These are phyloP conservation scores for Drosophila sp. DNA, from an alignment of 1,140 invertebrate genomes.

Conservation along the genomic window DNA sequence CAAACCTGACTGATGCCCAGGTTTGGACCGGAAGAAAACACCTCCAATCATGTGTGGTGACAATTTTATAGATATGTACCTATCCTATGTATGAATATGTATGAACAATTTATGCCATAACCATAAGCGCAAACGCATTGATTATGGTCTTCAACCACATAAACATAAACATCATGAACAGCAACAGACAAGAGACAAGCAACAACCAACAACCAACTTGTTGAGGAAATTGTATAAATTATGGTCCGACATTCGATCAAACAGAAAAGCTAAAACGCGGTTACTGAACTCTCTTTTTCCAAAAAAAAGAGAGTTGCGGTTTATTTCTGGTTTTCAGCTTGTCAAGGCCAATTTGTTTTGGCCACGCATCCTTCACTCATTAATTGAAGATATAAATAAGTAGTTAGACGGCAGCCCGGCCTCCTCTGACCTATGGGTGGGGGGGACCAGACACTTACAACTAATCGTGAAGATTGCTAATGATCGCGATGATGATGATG, in stretches of 20 bases:
- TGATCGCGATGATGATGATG: not conserved
- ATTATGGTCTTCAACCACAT: slow-evolving; percentile 12
- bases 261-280: slow-evolving; percentile 8
- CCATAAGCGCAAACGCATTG: not conserved
- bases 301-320: slow-evolving; percentile 8
- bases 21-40: slow-evolving; percentile 32
- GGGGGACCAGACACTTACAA: slow-evolving; percentile 41
- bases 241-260: slow-evolving; percentile 45
- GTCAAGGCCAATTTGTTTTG: slow-evolving; percentile 51
- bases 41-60: slow-evolving; percentile 25
- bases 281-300: slow-evolving; percentile 44
- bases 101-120: slow-evolving; percentile 6
- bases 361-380: slow-evolving; percentile 47
- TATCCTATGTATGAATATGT: too few species aligned
- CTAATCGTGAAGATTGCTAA: slow-evolving; percentile 22
- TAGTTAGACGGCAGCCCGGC: slow-evolving; percentile 10
- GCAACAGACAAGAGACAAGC: not conserved
- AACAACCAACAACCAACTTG: slow-evolving; percentile 50
- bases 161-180: not conserved
- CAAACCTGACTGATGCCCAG: not conserved
- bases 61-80: slow-evolving; percentile 32
- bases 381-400: slow-evolving; percentile 35
- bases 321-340: slow-evolving; percentile 15
- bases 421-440: slow-evolving; percentile 41
- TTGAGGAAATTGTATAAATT: slow-evolving; percentile 72